phyloP scores from a whole-genome alignment of 2,888 invertebrate species.

The Watsonalla binaria region DNA sequence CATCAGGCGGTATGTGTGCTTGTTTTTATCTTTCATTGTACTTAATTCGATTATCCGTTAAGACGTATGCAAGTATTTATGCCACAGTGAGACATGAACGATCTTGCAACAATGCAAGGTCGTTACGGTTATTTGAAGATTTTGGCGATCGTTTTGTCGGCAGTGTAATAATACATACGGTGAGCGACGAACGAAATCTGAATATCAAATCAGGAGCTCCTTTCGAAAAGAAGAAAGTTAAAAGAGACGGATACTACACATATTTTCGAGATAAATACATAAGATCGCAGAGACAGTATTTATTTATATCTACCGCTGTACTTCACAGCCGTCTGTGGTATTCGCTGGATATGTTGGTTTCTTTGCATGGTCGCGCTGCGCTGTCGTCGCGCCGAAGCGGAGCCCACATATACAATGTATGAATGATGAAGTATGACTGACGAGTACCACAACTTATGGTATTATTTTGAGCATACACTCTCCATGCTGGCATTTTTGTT shows the following conservation, averaged over 20 bases:
- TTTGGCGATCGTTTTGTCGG: constrained; percentile 30
- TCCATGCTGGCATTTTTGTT: too few relatives aligned
- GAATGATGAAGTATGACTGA: background rate
- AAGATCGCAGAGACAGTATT: constrained; percentile 44
- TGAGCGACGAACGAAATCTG: constrained; percentile 13
- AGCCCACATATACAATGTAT: background rate
- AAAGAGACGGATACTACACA: constrained; percentile 33
- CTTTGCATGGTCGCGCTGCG: constrained; percentile 44
- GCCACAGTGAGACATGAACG: constrained; percentile 18
- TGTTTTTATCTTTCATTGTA: too few relatives aligned
- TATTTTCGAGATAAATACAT: constrained; percentile 51
- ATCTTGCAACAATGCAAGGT: constrained; percentile 51
- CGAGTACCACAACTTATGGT: too few relatives aligned
- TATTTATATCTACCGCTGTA: constrained; percentile 58
- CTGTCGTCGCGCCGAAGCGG: constrained; percentile 8
- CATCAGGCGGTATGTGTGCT: too few relatives aligned
- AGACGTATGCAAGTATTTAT: constrained; percentile 27
- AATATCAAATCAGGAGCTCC: constrained; percentile 15
- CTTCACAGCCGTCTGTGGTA: constrained; percentile 52
- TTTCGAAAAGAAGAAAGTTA: constrained; percentile 32
- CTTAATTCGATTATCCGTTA: background rate
- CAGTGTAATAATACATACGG: constrained; percentile 10
- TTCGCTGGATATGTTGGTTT: constrained; percentile 57
- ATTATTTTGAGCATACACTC: too few relatives aligned
- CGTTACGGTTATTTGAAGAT: constrained; percentile 40